Evolutionary conservation across 2,113 vertebrate genomes (phyloP).

Genomic region (Lichenostomus cassidix): DNA sequence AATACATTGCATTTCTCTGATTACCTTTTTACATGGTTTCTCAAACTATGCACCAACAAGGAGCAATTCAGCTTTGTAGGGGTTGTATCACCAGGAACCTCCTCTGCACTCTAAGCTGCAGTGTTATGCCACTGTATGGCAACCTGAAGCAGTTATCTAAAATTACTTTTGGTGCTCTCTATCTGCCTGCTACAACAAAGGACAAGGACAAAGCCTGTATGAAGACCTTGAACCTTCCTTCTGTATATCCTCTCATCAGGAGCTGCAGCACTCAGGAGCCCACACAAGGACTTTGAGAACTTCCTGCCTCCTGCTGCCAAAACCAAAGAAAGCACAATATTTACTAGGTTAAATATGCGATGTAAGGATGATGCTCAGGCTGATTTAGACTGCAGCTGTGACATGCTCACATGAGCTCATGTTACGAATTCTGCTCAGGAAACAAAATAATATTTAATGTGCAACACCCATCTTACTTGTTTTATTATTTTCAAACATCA

Average conservation of each 20-base stretch:
- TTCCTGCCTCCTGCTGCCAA: neutral
- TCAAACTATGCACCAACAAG: neutral
- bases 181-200: neutral
- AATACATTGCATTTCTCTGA: neutral
- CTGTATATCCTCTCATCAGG: neutral
- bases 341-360: neutral
- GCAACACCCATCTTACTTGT: conserved; percentile 23
- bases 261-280: neutral
- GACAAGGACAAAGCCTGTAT: neutral
- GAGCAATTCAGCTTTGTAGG: neutral
- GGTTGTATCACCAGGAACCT: neutral
- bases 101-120: neutral
- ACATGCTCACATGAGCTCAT: neutral
- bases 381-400: neutral
- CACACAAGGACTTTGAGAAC: neutral
- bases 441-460: conserved; percentile 69
- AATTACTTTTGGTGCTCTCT: neutral
- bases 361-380: neutral
- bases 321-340: neutral
- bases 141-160: neutral
- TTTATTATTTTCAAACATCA: conserved; percentile 65
- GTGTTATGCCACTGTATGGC: neutral
- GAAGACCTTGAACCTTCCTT: neutral
- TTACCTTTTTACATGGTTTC: neutral
- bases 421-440: conserved; percentile 49